Conservation (phyloP, 2,888 invertebrate species). For the Leucophenga maculata region DNA sequence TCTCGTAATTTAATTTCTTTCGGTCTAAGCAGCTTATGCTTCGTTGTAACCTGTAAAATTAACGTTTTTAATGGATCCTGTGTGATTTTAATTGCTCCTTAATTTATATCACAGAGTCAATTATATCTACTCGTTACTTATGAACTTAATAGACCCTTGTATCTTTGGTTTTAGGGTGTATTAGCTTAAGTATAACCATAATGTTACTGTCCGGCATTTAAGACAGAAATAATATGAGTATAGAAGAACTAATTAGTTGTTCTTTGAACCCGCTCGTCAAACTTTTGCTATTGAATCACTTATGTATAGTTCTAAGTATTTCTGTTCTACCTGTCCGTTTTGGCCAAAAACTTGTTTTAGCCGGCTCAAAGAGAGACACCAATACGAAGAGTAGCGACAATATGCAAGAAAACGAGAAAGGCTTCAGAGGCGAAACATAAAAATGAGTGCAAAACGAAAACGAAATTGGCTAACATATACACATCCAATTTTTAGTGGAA, state of each 20-base stretch:
- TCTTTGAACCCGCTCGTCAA: neutral
- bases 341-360: constrained; percentile 23
- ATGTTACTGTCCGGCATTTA: no score
- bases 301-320: neutral
- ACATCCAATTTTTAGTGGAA: neutral
- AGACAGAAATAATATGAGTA: neutral
- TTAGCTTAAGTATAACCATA: no score
- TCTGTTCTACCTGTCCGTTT: neutral
- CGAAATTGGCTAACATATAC: no score
- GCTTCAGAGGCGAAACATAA: neutral
- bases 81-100: no score
- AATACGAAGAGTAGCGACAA: no score
- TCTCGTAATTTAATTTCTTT: no score
- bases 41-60: no score
- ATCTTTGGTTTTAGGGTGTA: neutral
- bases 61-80: no score
- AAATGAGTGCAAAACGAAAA: neutral
- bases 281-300: neutral
- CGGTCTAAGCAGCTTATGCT: no score
- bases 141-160: neutral
- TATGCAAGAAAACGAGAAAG: neutral
- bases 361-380: neutral
- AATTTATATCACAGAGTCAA: no score
- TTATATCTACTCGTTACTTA: no score
- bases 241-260: neutral